Percentiles rank a stretch among this genome's conserved stretches.
phyloP scores from a whole-genome alignment of 2,113 vertebrate genomes.

The Melospiza melodia region DNA sequence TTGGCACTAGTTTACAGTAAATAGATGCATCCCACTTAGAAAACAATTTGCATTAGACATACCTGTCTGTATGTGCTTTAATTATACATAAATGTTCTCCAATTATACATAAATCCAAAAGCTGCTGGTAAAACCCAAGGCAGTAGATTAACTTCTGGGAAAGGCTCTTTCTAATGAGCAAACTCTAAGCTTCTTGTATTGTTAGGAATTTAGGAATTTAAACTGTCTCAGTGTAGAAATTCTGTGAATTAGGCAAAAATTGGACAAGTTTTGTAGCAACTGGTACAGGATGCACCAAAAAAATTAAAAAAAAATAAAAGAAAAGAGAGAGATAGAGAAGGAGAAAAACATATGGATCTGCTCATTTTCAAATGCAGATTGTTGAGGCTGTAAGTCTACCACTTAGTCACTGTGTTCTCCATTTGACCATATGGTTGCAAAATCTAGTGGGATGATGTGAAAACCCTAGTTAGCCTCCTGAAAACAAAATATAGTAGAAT shows the following conservation, averaged over 20 bases:
- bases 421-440: constrained; percentile 51
- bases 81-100: neutral
- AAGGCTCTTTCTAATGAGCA: neutral
- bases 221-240: neutral
- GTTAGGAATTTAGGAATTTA: neutral
- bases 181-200: neutral
- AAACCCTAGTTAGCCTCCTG: neutral
- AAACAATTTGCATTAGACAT: neutral
- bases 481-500: neutral
- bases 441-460: neutral
- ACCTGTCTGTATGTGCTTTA: neutral
- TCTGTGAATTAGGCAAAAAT: neutral
- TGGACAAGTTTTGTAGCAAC: neutral
- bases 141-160: neutral
- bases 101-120: neutral
- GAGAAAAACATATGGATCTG: constrained; percentile 20
- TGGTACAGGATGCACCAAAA: neutral
- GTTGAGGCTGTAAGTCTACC: constrained; percentile 57
- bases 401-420: constrained; percentile 54
- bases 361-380: constrained; percentile 55
- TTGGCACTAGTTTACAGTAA: neutral
- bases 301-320: too few relatives aligned
- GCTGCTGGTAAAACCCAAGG: neutral
- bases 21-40: neutral
- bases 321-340: neutral